phyloP scores from a whole-genome alignment of 2,888 invertebrate genomes.

The Linyphia triangularis region DNA sequence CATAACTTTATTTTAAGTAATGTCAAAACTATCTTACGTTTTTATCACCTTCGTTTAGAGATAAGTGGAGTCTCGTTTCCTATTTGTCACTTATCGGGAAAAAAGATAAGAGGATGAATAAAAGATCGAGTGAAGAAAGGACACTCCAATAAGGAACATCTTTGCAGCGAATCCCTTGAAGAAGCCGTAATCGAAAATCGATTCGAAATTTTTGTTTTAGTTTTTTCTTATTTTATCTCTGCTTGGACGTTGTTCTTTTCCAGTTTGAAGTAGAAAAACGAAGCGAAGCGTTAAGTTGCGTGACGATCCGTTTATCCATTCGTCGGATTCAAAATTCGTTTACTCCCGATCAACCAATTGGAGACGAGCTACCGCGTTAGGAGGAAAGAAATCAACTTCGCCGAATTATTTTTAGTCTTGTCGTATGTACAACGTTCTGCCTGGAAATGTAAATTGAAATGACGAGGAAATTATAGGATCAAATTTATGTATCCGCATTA shows the following conservation, averaged over 20 bases:
- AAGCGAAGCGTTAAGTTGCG: conserved; percentile 29
- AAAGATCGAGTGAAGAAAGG: neutral
- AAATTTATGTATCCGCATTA: too few species aligned
- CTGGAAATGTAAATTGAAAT: conserved; percentile 3
- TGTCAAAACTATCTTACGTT: neutral
- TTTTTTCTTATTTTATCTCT: conserved; percentile 16
- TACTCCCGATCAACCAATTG: conserved; percentile 10
- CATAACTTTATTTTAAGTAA: neutral
- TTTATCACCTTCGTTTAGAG: conserved; percentile 1
- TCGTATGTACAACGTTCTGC: neutral
- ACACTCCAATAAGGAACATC: conserved; percentile 6
- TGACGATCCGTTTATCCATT: conserved; percentile 37
- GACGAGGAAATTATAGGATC: too few species aligned
- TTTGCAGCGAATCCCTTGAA: conserved; percentile 18
- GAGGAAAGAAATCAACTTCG: neutral
- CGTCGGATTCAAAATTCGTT: conserved; percentile 33
- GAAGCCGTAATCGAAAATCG: conserved; percentile 53
- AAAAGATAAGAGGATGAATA: conserved; percentile 13
- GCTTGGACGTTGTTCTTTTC: conserved; percentile 11
- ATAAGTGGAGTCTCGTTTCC: conserved; percentile 9
- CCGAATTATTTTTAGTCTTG: neutral
- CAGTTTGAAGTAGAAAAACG: neutral
- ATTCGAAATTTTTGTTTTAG: conserved; percentile 1
- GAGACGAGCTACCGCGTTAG: conserved; percentile 7
- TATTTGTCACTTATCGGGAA: neutral